Evolutionary conservation across 2,888 invertebrate species (phyloP).

Genomic region (Cantharis flavilabris): DNA sequence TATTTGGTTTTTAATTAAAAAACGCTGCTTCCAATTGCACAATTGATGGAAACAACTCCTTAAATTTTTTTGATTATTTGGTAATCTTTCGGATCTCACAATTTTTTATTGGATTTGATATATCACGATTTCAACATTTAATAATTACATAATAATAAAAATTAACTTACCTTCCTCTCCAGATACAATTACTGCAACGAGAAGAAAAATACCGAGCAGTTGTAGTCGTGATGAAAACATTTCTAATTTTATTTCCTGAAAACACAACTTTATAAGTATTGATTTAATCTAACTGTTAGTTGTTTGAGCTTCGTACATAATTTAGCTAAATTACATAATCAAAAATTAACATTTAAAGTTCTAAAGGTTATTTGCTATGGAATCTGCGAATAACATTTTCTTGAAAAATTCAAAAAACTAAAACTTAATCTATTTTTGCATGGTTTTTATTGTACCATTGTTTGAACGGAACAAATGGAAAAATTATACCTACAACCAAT

Average conservation of each 20-base stretch:
- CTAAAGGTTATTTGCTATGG: background rate
- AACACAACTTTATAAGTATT: constrained; percentile 5
- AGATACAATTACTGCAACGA: background rate
- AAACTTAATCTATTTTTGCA: background rate
- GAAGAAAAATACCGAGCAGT: constrained; percentile 11
- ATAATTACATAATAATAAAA: background rate
- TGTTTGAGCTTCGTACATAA: background rate
- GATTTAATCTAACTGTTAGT: background rate
- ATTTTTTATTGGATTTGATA: background rate
- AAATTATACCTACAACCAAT: background rate
- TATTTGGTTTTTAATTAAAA: background rate
- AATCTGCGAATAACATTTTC: background rate
- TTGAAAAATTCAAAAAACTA: background rate
- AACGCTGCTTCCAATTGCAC: background rate
- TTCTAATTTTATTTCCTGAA: constrained; percentile 19
- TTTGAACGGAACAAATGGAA: background rate
- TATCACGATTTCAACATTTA: background rate
- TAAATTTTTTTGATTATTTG: background rate
- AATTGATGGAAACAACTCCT: background rate
- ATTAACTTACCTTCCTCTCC: constrained; percentile 15
- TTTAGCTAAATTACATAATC: background rate
- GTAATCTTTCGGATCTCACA: background rate
- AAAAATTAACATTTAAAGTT: background rate
- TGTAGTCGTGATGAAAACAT: constrained; percentile 13
- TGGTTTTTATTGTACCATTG: background rate